A percentile compares a stretch with the other conserved stretches of the same genome.
Evolutionary conservation across 2,113 vertebrate genomes (phyloP).

Genomic region (Acanthisitta chloris): DNA sequence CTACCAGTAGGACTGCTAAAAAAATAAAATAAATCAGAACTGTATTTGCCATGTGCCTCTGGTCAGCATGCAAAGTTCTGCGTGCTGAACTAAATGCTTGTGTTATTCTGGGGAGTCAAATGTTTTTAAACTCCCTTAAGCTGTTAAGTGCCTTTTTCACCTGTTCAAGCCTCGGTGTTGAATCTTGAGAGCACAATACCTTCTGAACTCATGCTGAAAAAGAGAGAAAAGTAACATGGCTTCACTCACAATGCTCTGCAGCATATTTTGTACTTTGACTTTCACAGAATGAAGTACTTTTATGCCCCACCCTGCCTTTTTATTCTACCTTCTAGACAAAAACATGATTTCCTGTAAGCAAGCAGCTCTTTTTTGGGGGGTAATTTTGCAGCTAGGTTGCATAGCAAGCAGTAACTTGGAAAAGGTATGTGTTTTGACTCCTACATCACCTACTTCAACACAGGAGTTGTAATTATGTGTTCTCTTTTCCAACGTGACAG

Average conservation of each 20-base stretch:
- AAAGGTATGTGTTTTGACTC: neutral
- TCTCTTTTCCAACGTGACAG: neutral
- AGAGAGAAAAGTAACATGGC: neutral
- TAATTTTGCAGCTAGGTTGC: neutral
- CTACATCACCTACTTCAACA: neutral
- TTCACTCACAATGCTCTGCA: neutral
- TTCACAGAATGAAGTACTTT: neutral
- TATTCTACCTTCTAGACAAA: conserved; percentile 10
- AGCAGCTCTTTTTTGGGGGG: neutral
- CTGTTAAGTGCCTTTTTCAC: neutral
- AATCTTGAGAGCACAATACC: neutral
- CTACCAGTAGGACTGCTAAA: neutral
- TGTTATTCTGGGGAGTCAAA: neutral
- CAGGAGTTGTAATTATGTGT: neutral
- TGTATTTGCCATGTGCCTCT: neutral
- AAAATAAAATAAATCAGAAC: neutral
- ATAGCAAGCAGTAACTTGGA: neutral
- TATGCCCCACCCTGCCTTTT: conserved; percentile 37
- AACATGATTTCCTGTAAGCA: conserved; percentile 49
- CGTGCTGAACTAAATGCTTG: neutral
- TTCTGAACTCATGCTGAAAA: neutral
- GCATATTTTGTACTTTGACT: neutral
- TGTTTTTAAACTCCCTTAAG: neutral
- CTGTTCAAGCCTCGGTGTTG: neutral
- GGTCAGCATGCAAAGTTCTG: neutral